phyloP scores from a whole-genome alignment of 2,797 vertebrate species.

The Hoplostethus atlanticus region DNA sequence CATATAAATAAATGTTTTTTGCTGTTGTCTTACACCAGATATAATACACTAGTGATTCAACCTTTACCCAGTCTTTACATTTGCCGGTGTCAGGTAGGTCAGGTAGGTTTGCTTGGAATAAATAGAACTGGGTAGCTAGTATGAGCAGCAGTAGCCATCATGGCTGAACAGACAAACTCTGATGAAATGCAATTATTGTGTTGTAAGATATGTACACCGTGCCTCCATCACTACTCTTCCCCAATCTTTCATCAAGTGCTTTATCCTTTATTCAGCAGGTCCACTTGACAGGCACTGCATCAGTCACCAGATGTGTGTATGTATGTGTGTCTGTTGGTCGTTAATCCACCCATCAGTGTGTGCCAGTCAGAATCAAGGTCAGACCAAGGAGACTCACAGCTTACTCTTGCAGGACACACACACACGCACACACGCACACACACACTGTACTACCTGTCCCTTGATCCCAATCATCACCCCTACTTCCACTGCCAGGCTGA shows the following conservation, averaged over 20 bases:
- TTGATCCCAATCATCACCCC: slow-evolving; percentile 6
- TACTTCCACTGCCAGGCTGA: slow-evolving; percentile 34
- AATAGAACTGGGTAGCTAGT: no score
- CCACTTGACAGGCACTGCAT: slow-evolving; percentile 11
- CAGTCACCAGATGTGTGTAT: slow-evolving; percentile 41
- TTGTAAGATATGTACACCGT: background rate
- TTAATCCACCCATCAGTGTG: slow-evolving; percentile 42
- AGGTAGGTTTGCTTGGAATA: no score
- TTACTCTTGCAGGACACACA: no score
- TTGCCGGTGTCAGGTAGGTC: no score
- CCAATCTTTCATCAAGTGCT: background rate
- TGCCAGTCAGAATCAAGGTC: slow-evolving; percentile 62
- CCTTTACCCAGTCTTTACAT: no score
- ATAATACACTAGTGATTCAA: no score
- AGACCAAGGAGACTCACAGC: slow-evolving; percentile 35
- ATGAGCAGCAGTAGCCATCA: no score
- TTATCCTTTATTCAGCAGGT: background rate
- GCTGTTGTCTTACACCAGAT: no score
- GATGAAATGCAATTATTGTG: no score
- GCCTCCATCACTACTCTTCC: background rate
- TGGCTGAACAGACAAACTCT: no score
- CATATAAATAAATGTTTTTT: no score
- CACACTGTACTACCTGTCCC: slow-evolving; percentile 31
- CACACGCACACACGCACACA: slow-evolving; percentile 2
- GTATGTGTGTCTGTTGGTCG: slow-evolving; percentile 28